Evolutionary conservation across 2,797 vertebrate species (phyloP).

Genomic region (Danionella dracula): DNA sequence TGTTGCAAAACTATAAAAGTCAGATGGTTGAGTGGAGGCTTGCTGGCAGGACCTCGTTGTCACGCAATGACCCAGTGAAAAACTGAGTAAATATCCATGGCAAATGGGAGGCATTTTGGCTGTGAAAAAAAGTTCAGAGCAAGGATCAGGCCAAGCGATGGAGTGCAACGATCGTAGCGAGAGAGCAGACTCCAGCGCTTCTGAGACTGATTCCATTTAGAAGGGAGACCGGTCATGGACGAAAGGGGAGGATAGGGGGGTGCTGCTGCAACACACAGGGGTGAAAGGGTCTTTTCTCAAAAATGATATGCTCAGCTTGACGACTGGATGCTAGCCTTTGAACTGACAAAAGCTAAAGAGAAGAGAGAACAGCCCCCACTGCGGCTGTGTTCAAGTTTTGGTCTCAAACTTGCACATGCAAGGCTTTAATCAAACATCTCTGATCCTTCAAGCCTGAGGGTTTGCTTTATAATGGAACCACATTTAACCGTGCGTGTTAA

Average conservation of each 20-base stretch:
- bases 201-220: background rate
- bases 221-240: background rate
- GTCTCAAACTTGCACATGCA: conserved; percentile 6
- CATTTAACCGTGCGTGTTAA: background rate
- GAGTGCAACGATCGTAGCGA: background rate
- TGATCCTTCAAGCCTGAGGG: background rate
- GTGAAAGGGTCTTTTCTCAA: conserved; percentile 42
- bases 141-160: background rate
- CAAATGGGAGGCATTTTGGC: background rate
- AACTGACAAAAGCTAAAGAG: conserved; percentile 19
- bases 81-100: background rate
- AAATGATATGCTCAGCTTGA: conserved; percentile 13
- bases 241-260: background rate
- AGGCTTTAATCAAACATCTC: conserved; percentile 10
- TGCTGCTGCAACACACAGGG: conserved; percentile 13
- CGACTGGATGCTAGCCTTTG: conserved; percentile 13
- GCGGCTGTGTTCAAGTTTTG: background rate
- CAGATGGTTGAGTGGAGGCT: background rate
- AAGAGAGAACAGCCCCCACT: conserved; percentile 25
- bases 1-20: background rate
- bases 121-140: background rate
- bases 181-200: background rate
- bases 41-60: background rate
- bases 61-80: conserved; percentile 5
- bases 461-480: background rate